Evolutionary conservation across 2,113 vertebrate species (phyloP), one percentile per base, ranked within the genome.

Genomic region (Halichoeres trimaculatus): DNA sequence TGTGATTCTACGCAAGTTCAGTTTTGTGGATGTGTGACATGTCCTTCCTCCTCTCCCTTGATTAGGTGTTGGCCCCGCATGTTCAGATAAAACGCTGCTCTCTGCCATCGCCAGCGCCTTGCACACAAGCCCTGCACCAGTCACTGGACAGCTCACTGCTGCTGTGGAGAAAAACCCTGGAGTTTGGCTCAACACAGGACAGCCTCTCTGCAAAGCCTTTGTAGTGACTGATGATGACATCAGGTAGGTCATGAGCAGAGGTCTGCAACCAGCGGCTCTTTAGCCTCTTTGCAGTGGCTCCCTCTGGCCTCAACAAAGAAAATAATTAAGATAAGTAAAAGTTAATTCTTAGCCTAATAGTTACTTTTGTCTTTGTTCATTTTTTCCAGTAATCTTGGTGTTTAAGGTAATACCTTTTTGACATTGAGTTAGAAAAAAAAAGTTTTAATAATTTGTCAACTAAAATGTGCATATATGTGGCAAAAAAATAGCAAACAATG

Each of bases 171-270:
- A 99, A 87, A 99, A 99, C 55, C 98, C 98, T 0, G 97, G 97
- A 0, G 97, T 99, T 0, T 99, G 98, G 98, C 95, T 99, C 0
- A 99, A 99, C 91, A 99, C 97, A 0, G 80, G 96, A 0, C 98
- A 99, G 83, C 98, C 98, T 0, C 96, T 99, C 26, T 99, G 98
- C 94, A 99, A 98, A 86, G 96, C 97, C 7, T 99, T 99, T 62
- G 96, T 97, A 86, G 98, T 99, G 84, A 99, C 97, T 0, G 98
- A 99, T 57, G 98, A 99, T 50, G 98, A 99, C 80, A 99, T 99
- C 88, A 96, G 97, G 98, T 98, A 90, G 34, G 55, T 48, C 45
- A 48, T 48, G 6, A 47, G 43, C n/a, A n/a, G n/a, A n/a, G n/a
- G n/a, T n/a, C n/a, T n/a, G n/a, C n/a, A n/a, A n/a, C n/a, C n/a